phyloP scores from a whole-genome alignment of 2,113 vertebrate species.

The Platanista minor region DNA sequence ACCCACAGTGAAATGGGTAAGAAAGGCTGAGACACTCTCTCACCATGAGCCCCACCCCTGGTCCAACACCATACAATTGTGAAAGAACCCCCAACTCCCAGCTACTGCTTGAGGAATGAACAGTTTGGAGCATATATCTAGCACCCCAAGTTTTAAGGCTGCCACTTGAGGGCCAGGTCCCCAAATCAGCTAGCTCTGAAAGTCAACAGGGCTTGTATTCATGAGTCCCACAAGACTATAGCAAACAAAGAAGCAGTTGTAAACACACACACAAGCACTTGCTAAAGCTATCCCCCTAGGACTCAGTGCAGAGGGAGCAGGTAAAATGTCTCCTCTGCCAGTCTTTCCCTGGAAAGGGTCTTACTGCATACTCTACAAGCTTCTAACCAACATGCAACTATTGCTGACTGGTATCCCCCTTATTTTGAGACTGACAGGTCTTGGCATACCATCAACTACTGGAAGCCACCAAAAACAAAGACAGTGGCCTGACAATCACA shows the following conservation, averaged over 20 bases:
- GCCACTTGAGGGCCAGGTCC: background rate
- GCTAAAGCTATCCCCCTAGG: background rate
- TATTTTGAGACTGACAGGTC: background rate
- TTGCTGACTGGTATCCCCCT: background rate
- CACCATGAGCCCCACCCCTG: background rate
- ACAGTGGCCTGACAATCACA: background rate
- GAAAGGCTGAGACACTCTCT: background rate
- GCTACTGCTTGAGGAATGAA: background rate
- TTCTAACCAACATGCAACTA: background rate
- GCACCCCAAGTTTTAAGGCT: background rate
- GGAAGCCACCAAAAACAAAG: background rate
- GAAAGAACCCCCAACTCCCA: background rate
- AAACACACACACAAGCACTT: background rate
- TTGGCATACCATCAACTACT: background rate
- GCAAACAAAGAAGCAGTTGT: background rate
- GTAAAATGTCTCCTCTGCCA: background rate
- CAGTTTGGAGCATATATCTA: background rate
- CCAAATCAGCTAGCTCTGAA: background rate
- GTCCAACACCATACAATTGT: too few relatives aligned
- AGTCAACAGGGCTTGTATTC: background rate
- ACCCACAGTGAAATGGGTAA: background rate
- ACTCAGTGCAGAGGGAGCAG: background rate
- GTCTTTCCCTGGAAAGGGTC: background rate
- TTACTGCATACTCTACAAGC: background rate
- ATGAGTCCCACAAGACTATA: background rate